These are phyloP conservation scores for Tachina fera DNA, from an alignment of 2,888 invertebrate genomes.

Conservation along the genomic window DNA sequence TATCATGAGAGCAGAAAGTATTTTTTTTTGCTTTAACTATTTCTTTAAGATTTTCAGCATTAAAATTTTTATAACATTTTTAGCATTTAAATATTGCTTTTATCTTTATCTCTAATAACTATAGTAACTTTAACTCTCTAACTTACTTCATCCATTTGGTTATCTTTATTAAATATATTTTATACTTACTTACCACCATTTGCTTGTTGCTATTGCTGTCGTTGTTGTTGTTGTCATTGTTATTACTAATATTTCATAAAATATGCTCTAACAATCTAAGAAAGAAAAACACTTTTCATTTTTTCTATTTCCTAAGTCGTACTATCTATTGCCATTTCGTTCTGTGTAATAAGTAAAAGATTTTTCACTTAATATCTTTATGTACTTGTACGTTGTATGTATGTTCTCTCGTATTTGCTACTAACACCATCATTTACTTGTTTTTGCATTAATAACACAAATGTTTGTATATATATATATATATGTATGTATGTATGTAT, in stretches of 20 bases:
- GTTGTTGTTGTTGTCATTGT: conserved; percentile 52
- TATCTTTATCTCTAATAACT: not conserved
- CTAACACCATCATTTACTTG: not conserved
- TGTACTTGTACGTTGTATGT: conserved; percentile 4
- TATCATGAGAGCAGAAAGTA: not conserved
- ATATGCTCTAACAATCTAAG: conserved; percentile 29
- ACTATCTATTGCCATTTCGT: conserved; percentile 18
- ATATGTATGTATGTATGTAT: not conserved
- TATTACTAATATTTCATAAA: conserved; percentile 50
- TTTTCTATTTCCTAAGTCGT: conserved; percentile 30
- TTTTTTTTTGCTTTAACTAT: not conserved
- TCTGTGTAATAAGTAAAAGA: conserved; percentile 17
- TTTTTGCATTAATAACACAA: not conserved
- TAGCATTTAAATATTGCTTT: not conserved
- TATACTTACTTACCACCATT: conserved; percentile 41
- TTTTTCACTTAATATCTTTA: conserved; percentile 1
- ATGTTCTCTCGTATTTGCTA: not conserved
- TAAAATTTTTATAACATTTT: not conserved
- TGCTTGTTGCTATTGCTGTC: conserved; percentile 64
- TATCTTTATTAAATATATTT: not conserved
- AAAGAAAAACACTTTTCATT: conserved; percentile 9
- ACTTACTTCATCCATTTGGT: too few relatives aligned
- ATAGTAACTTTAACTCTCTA: not conserved
- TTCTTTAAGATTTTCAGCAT: not conserved
- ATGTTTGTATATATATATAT: not conserved